Evolutionary conservation across 2,113 vertebrate genomes (phyloP), one percentile per base, ranked within the genome.

Genomic region (Poeciliopsis turrubarensis): DNA sequence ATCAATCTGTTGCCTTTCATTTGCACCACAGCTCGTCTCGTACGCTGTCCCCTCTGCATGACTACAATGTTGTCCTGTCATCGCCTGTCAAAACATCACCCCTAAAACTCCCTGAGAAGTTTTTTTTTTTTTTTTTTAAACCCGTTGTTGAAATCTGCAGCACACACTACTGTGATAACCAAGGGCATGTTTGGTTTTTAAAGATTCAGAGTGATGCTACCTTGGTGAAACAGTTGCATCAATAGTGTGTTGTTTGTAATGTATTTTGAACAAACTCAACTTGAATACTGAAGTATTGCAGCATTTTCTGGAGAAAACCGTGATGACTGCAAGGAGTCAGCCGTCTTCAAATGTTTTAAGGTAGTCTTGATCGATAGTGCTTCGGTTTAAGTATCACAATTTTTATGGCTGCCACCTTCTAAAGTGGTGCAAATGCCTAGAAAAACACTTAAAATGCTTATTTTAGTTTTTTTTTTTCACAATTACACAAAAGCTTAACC

Each of bases 11-110:
- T 70, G n/a, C 68, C 78, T 81, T 75, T 86, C 30, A 78, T 31
- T 83, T 72, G 78, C 44, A 25, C 30, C n/a, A 13, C 68, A 3
- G 63, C 51, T 61, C 51, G 72, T 70, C 68, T 64, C 5, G 10
- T 64, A 34, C 67, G 70, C 70, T 75, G 74, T 81, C 68, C 68
- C 17, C 69, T 47, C 79, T 69, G 79, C 79, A 66, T 68, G 75
- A 85, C 68, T 62, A 27, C 77, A 37, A 65, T 68, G 77, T 73
- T 83, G 77, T 75, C 76, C 70, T 87, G 60, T 64, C 11, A 41
- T 85, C 79, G 69, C 65, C 86, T 71, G 31, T 77, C 82, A 82
- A 25, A 65, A 75, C 73, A 65, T 64, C 0, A 69, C 65, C 61
- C 13, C 10, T 44, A 54, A 37, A 61, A 25, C 39, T 51, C 41